Evolutionary conservation across 1,140 invertebrate genomes (phyloP).

Genomic region (Magallana gigas): DNA sequence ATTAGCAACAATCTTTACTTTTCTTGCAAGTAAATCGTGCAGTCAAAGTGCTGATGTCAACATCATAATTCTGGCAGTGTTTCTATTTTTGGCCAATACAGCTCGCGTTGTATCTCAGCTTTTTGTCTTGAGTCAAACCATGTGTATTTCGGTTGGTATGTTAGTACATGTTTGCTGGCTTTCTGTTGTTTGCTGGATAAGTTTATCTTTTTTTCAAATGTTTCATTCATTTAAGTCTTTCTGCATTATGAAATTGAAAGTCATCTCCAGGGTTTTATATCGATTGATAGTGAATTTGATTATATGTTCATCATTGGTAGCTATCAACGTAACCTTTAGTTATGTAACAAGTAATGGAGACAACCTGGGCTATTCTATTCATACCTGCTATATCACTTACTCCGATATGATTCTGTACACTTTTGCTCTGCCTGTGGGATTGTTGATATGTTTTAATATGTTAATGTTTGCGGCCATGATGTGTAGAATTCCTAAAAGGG

Average conservation of each 20-base stretch:
- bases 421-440: neutral
- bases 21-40: neutral
- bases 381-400: neutral
- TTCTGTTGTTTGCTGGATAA: constrained; percentile 13
- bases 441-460: neutral
- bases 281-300: neutral
- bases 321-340: neutral
- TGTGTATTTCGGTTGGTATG: neutral
- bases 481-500: neutral
- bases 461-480: neutral
- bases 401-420: neutral
- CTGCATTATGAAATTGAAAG: neutral
- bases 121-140: neutral
- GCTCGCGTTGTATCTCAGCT: neutral
- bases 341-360: neutral
- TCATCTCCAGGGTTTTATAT: neutral
- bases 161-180: constrained; percentile 1
- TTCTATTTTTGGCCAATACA: neutral
- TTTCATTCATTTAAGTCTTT: constrained; percentile 9
- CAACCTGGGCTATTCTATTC: neutral
- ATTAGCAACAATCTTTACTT: neutral
- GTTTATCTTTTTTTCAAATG: constrained; percentile 20
- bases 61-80: neutral
- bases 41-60: neutral
- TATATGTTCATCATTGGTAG: neutral